These are phyloP conservation scores for Smutsia temminckii DNA, from an alignment of 2,797 vertebrate genomes.

Conservation along the genomic window DNA sequence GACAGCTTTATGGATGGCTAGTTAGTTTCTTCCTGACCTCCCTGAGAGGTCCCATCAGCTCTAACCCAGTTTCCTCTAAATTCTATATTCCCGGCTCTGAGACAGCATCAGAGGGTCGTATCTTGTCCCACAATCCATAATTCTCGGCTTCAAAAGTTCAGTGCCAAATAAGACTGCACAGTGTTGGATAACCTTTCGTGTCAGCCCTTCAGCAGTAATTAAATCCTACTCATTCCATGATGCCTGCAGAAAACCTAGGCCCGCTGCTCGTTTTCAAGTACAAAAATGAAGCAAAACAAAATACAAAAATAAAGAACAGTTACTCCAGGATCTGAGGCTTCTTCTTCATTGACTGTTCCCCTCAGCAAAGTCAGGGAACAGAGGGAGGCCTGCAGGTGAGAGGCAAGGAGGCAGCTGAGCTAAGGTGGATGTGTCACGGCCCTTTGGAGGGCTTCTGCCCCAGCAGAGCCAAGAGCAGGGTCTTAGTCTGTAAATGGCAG, in stretches of 20 bases:
- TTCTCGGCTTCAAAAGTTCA: conserved; percentile 83
- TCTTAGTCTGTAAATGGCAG: neutral
- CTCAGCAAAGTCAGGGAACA: conserved; percentile 76
- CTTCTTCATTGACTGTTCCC: conserved; percentile 76
- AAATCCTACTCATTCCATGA: conserved; percentile 76
- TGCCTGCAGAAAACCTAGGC: conserved; percentile 72
- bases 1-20: conserved; percentile 68
- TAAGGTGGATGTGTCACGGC: neutral
- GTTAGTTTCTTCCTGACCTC: conserved; percentile 72
- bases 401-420: neutral
- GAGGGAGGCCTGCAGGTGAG: conserved; percentile 28
- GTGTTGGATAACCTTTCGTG: conserved; percentile 85
- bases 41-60: conserved; percentile 74
- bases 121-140: conserved; percentile 77
- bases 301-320: conserved; percentile 57
- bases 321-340: conserved; percentile 46
- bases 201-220: conserved; percentile 84
- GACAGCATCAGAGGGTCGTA: conserved; percentile 65
- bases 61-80: conserved; percentile 73
- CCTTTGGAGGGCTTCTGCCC: neutral
- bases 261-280: conserved; percentile 78
- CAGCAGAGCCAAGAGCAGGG: neutral
- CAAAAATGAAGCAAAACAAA: conserved; percentile 74
- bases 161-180: conserved; percentile 79
- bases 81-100: conserved; percentile 64